Evolutionary conservation across 2,888 invertebrate species (phyloP), one percentile per base, ranked within the genome.

Genomic region (Venusia cambrica): DNA sequence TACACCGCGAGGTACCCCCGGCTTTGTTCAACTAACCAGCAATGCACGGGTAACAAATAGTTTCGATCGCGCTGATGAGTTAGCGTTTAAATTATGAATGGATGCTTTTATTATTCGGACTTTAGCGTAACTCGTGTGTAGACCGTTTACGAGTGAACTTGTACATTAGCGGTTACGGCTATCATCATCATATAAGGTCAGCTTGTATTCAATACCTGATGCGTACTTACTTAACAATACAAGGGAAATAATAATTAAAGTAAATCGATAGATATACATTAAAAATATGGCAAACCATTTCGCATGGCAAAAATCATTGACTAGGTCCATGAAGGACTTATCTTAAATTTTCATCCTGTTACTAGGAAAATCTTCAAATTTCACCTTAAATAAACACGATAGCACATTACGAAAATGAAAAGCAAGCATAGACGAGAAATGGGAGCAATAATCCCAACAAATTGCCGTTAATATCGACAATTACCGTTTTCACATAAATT

Each of bases 61-160:
- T 51, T 38, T 19, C 24, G 41, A 39, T 41, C 65, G 47, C 46
- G 51, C 20, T 60, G 62, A 70, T 69, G 70, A 74, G 71, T 68
- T 67, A 54, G 59, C 55, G 62, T 59, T 67, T 72, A 67, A 68
- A 69, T 74, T 75, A 69, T 66, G 62, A 66, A 65, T 58, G 38
- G 51, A 42, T 32, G 41, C 45, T 20, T 38, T 29, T 20, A 36
- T 44, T 43, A 47, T 27, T n/a, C 37, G 30, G 42, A 39, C 36
- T 44, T 52, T 45, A 35, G 22, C 12, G 20, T 20, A 27, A 28
- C 29, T 32, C 17, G 35, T 14, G 24, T 21, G 31, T 21, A 30
- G 22, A 10, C 16, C 6, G n/a, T 21, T 19, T 16, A 15, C 12
- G 12, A 7, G 17, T 12, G 5, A 8, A 18, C 4, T 24, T 18